Conservation (phyloP, 2,888 invertebrate genomes). For the Poecilobothrus nobilitatus region DNA sequence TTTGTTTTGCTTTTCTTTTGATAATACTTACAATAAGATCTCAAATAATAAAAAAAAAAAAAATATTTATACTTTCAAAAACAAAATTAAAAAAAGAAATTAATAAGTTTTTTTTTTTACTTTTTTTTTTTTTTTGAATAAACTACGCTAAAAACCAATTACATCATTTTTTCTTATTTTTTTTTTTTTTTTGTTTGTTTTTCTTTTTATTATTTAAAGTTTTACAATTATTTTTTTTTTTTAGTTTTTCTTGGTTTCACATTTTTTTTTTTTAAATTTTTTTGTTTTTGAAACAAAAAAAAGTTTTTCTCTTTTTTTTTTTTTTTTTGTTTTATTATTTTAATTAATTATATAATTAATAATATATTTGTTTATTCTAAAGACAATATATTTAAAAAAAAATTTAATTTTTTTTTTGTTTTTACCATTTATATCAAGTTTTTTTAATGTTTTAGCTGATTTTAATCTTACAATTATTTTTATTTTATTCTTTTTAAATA, state of each 20-base stretch:
- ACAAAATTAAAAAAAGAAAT: background rate
- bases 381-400: background rate
- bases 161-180: background rate
- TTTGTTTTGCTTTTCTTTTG: conserved; percentile 4
- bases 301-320: background rate
- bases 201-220: background rate
- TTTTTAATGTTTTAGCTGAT: too few species aligned
- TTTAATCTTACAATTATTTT: too few species aligned
- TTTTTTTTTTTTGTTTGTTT: too few species aligned
- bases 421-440: too few species aligned
- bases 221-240: background rate
- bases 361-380: background rate
- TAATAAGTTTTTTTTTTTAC: background rate
- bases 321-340: background rate
- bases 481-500: too few species aligned
- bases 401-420: background rate
- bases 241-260: conserved; percentile 4
- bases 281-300: conserved; percentile 6
- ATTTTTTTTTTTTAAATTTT: background rate
- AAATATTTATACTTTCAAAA: background rate
- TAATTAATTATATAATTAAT: background rate
- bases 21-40: conserved; percentile 6
- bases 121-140: background rate
- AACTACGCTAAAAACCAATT: conserved; percentile 4
- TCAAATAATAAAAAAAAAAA: conserved; percentile 1